Evolutionary conservation across 2,113 vertebrate genomes (phyloP).

Genomic region (Atlantisia rogersi): DNA sequence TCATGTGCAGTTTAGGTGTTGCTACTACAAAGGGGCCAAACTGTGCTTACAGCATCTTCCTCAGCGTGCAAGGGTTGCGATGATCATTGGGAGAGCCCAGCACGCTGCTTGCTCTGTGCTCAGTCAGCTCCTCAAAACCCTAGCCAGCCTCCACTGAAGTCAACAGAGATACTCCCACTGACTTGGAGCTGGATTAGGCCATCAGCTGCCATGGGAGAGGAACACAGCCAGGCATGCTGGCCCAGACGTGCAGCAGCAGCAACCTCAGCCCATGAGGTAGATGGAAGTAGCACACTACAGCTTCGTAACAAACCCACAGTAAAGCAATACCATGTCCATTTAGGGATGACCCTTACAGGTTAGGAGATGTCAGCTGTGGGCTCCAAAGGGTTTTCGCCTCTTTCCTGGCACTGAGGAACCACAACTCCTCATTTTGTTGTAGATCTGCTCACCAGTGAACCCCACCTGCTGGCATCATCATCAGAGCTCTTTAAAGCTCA

Average conservation of each 20-base stretch:
- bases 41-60: background rate
- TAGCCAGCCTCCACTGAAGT: background rate
- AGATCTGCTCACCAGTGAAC: background rate
- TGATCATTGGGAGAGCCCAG: background rate
- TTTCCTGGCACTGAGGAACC: background rate
- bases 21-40: background rate
- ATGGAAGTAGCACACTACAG: slow-evolving; percentile 22
- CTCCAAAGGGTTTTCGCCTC: background rate
- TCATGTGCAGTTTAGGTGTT: background rate
- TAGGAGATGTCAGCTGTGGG: background rate
- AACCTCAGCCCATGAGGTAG: background rate
- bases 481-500: background rate
- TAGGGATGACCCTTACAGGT: background rate
- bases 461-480: background rate
- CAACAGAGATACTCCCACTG: background rate
- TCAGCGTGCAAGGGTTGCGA: background rate
- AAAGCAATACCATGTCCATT: accelerated
- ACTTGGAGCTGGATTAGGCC: slow-evolving; percentile 3
- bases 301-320: background rate
- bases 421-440: background rate
- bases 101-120: background rate
- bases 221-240: background rate
- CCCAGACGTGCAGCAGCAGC: background rate
- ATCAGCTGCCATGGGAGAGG: background rate
- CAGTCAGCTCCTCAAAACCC: background rate